These are phyloP conservation scores for Cerastis rubricosa DNA, from an alignment of 2,888 invertebrate species.

Conservation along the genomic window DNA sequence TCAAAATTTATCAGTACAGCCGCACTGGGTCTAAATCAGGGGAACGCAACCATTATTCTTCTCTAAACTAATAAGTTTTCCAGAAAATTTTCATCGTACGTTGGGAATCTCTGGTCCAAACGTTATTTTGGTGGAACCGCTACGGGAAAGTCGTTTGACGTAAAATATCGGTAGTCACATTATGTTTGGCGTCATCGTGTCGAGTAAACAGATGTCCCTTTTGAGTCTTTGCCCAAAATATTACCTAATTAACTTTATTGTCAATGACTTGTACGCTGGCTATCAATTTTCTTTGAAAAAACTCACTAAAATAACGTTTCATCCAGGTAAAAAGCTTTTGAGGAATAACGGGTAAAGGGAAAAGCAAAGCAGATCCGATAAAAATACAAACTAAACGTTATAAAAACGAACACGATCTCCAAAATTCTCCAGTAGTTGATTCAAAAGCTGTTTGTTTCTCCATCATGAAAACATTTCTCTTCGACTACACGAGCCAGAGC, in stretches of 20 bases:
- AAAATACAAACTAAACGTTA: neutral
- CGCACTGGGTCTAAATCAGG: conserved; percentile 18
- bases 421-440: conserved; percentile 8
- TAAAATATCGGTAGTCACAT: conserved; percentile 33
- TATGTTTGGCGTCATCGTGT: conserved; percentile 42
- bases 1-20: conserved; percentile 45
- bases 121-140: conserved; percentile 46
- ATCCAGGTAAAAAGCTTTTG: neutral
- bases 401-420: conserved; percentile 1
- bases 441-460: conserved; percentile 42
- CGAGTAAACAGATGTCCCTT: conserved; percentile 44
- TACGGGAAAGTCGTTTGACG: conserved; percentile 44
- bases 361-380: neutral
- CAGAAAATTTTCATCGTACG: neutral
- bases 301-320: neutral
- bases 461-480: conserved; percentile 45
- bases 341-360: neutral
- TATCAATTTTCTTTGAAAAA: conserved; percentile 14
- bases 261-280: conserved; percentile 6
- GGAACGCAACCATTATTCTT: neutral
- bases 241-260: conserved; percentile 38
- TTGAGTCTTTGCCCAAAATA: conserved; percentile 39
- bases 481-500: conserved; percentile 27
- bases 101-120: neutral
- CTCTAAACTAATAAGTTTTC: neutral